Evolutionary conservation across 2,888 invertebrate species (phyloP), one percentile per base, ranked within the genome.

Genomic region (Halictus ligatus): DNA sequence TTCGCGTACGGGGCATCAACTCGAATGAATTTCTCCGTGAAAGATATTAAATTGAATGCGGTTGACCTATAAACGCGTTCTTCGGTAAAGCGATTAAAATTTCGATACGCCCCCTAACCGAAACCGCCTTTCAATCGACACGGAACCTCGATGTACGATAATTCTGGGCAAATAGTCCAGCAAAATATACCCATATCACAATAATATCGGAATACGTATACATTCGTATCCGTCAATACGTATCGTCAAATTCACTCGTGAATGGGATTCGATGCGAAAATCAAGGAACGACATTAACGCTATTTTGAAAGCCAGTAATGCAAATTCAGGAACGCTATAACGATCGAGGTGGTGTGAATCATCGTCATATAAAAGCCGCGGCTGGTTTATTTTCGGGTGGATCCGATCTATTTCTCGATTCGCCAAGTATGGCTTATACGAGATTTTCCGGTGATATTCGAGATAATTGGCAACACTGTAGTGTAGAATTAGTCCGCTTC

Each of bases 371-470:
- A 87, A 89, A 91, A 85, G 90, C 84, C 73, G 83, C 82, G 43
- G 81, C 77, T 72, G 71, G 86, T 89, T 91, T 90, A 90, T 90
- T 90, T 74, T 90, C 80, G 88, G 78, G 85, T 79, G 79, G 77
- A 87, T 88, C 83, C 73, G 83, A 87, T 91, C 90, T 90, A 90
- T 91, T 91, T 90, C 87, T 82, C 79, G 87, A 81, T 89, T 80
- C 84, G 76, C 84, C 86, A 84, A 88, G 75, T 89, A 89, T 86
- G 89, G 82, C 71, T 75, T 83, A 78, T 78, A 82, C 80, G 13
- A 64, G 71, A 81, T 76, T 69, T 75, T 73, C 72, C 60, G 43
- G 7, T 67, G 78, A 80, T 88, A 85, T 84, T 75, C 54, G n/a
- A 40, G 72, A 78, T 89, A 83, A 91, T 88, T 80, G 79, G 75